Conservation (phyloP, 2,888 invertebrate genomes). For the Beris chalybata region DNA sequence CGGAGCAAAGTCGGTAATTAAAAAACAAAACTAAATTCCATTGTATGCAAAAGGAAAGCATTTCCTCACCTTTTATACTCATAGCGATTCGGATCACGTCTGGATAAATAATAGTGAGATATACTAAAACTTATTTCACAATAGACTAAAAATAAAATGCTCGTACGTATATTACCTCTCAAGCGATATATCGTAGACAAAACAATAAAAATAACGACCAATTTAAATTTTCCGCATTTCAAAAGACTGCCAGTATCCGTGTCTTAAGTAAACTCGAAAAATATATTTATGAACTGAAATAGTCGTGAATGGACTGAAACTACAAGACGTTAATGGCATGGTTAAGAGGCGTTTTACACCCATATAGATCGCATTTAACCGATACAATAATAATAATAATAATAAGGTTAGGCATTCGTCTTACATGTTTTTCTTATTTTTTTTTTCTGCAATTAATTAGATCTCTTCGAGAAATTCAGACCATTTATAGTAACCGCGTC, state of each 20-base stretch:
- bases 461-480: too few relatives aligned
- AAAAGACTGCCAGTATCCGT: background rate
- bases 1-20: background rate
- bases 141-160: background rate
- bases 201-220: constrained; percentile 22
- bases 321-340: too few relatives aligned
- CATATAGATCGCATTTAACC: too few relatives aligned
- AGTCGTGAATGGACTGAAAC: too few relatives aligned
- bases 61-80: constrained; percentile 6
- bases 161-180: background rate
- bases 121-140: background rate
- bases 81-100: constrained; percentile 2
- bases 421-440: too few relatives aligned
- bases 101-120: constrained; percentile 8
- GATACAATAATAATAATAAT: too few relatives aligned
- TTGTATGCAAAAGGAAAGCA: constrained; percentile 15
- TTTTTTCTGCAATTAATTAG: too few relatives aligned
- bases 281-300: too few relatives aligned
- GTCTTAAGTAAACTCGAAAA: too few relatives aligned
- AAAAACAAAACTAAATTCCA: constrained; percentile 1
- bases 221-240: constrained; percentile 25
- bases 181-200: background rate
- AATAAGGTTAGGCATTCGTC: too few relatives aligned
- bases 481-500: too few relatives aligned
- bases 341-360: too few relatives aligned